Conservation (phyloP, 2,888 invertebrate genomes). For the Epinotia bilunana region DNA sequence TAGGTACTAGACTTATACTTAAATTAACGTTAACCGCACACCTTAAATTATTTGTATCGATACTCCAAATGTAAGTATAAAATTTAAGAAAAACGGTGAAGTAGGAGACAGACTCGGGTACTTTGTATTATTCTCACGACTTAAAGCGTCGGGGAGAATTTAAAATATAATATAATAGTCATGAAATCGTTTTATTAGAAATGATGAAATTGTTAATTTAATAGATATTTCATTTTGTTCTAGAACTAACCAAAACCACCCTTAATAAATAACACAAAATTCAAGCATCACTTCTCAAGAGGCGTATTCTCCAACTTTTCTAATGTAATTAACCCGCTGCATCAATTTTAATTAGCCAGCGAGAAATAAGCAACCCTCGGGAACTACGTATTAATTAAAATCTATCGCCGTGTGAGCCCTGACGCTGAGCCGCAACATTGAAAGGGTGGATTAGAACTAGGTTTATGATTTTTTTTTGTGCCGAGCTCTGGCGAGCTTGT, state of each 20-base stretch:
- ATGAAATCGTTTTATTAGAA: too few relatives aligned
- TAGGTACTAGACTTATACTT: not conserved
- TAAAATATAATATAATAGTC: too few relatives aligned
- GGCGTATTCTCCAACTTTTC: conserved; percentile 25
- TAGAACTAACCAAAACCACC: not conserved
- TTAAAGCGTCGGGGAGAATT: too few relatives aligned
- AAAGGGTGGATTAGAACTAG: conserved; percentile 6
- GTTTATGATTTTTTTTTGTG: conserved; percentile 1
- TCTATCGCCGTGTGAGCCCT: conserved; percentile 15
- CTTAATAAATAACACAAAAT: conserved; percentile 16
- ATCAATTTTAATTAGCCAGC: conserved; percentile 24
- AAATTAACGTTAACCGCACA: conserved; percentile 10
- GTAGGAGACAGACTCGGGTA: too few relatives aligned
- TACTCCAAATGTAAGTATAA: too few relatives aligned
- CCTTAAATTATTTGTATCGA: not conserved
- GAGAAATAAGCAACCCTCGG: conserved; percentile 24
- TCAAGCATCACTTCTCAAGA: conserved; percentile 15
- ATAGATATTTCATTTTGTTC: not conserved
- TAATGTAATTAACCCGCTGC: conserved; percentile 23
- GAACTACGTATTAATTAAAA: conserved; percentile 32
- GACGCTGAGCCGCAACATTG: conserved; percentile 6
- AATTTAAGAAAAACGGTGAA: too few relatives aligned
- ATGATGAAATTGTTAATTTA: too few relatives aligned
- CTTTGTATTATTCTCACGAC: too few relatives aligned
- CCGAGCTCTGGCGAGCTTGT: not conserved